A percentile compares a stretch with the other conserved stretches of the same genome.
These are phyloP conservation scores for Phrynosoma platyrhinos DNA, from an alignment of 2,113 vertebrate genomes.

Conservation along the genomic window DNA sequence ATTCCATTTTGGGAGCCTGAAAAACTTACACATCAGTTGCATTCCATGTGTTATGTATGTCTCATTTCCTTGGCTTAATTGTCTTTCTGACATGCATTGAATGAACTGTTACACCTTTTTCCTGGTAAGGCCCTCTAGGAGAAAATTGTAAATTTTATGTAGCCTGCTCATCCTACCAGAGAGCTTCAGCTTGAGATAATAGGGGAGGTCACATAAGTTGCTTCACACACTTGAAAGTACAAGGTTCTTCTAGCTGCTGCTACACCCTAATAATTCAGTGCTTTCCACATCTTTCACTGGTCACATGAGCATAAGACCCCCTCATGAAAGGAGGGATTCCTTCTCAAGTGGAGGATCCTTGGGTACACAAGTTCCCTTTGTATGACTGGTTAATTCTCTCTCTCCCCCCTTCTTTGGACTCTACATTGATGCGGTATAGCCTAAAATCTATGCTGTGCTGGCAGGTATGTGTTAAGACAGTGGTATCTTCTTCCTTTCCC, in stretches of 20 bases:
- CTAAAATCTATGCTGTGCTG: too few species aligned
- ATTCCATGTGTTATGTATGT: too few species aligned
- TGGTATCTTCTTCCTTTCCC: too few species aligned
- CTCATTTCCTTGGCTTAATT: neutral
- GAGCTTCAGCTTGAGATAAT: neutral
- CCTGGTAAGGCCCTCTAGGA: neutral
- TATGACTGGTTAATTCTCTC: neutral
- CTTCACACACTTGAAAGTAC: neutral
- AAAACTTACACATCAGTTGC: neutral
- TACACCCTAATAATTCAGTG: neutral
- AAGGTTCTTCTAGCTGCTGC: neutral
- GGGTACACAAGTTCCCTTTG: neutral
- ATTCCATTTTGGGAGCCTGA: neutral
- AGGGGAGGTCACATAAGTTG: neutral
- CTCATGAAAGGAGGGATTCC: too few species aligned
- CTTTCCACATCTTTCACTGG: neutral
- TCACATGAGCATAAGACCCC: too few species aligned
- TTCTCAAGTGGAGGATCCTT: neutral
- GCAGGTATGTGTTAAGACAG: too few species aligned
- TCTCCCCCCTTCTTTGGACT: neutral
- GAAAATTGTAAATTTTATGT: neutral
- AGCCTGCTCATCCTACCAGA: neutral
- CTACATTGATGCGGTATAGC: too few species aligned
- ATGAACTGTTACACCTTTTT: neutral
- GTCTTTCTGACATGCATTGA: neutral